phyloP scores from a whole-genome alignment of 2,113 vertebrate genomes.

The Nesogale talazaci region DNA sequence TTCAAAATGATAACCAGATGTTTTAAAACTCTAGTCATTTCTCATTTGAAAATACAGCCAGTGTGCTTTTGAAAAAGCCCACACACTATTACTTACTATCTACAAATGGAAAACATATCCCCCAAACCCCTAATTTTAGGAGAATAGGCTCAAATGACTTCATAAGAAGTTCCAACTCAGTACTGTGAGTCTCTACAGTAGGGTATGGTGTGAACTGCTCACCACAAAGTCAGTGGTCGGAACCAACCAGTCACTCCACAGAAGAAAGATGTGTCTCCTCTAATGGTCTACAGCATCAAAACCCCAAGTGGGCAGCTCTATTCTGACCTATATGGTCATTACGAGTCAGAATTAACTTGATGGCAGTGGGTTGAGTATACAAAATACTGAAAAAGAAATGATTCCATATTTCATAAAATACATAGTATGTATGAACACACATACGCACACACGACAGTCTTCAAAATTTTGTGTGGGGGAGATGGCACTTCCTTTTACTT shows the following conservation, averaged over 20 bases:
- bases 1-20: constrained; percentile 45
- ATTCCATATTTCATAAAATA: constrained; percentile 2
- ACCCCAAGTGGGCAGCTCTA: too few relatives aligned
- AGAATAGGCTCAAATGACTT: constrained; percentile 1
- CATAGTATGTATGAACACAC: not conserved
- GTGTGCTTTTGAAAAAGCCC: not conserved
- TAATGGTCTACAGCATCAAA: too few relatives aligned
- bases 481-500: too few relatives aligned
- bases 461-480: too few relatives aligned
- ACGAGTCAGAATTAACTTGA: too few relatives aligned
- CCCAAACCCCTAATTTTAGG: not conserved
- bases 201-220: too few relatives aligned
- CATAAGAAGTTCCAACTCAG: not conserved
- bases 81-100: not conserved
- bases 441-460: too few relatives aligned
- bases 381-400: constrained; percentile 16
- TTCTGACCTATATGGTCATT: too few relatives aligned
- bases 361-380: not conserved
- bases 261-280: too few relatives aligned
- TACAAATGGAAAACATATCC: not conserved
- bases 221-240: too few relatives aligned
- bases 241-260: too few relatives aligned
- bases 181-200: not conserved
- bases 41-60: constrained; percentile 37
- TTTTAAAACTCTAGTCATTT: constrained; percentile 42